Evolutionary conservation across 2,113 vertebrate genomes (phyloP).

Genomic region (Myodes glareolus): DNA sequence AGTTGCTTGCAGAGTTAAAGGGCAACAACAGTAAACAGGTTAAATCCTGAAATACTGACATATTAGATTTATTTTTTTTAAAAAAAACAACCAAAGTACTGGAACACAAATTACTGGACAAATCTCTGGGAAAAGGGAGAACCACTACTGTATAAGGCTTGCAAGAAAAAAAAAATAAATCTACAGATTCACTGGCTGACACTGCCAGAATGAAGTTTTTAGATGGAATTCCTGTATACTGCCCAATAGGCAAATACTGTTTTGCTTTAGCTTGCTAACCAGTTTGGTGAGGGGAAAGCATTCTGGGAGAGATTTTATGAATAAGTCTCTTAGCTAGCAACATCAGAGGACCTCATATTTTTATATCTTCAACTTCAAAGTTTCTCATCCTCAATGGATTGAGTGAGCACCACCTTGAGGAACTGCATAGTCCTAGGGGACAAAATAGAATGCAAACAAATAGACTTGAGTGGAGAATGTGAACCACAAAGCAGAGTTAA

Average conservation of each 20-base stretch:
- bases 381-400: neutral
- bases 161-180: neutral
- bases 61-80: neutral
- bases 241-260: neutral
- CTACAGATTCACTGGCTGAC: neutral
- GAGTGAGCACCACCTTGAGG: neutral
- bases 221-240: neutral
- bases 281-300: neutral
- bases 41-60: neutral
- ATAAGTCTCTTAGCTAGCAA: neutral
- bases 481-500: neutral
- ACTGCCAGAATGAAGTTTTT: neutral
- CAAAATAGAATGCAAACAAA: neutral
- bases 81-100: neutral
- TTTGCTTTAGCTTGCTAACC: neutral
- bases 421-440: neutral
- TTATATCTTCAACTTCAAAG: neutral
- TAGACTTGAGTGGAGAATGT: neutral
- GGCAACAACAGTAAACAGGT: neutral
- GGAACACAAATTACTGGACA: neutral
- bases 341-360: neutral
- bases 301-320: neutral
- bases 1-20: neutral
- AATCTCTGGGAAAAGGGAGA: neutral
- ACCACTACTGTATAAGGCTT: neutral